A percentile compares a stretch with the other conserved stretches of the same genome.
phyloP scores from a whole-genome alignment of 1,140 invertebrate species.

The Physella acuta region DNA sequence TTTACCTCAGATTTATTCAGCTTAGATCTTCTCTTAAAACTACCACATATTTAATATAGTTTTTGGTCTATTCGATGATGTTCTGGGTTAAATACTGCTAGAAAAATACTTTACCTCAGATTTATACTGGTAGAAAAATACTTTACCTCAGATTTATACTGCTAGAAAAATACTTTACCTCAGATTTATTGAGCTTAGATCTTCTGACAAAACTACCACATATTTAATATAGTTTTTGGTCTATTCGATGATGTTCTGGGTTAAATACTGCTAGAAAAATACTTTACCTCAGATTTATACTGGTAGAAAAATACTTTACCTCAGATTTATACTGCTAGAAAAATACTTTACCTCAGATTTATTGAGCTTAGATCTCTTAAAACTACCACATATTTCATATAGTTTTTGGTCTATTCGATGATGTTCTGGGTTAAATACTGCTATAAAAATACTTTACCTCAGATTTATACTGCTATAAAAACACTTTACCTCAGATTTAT shows the following conservation, averaged over 20 bases:
- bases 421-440: no score
- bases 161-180: slow-evolving; percentile 47
- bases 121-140: slow-evolving; percentile 87
- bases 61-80: no score
- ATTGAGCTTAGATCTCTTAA: slow-evolving; percentile 83
- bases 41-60: no score
- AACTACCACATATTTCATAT: no score
- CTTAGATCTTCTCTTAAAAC: slow-evolving; percentile 82
- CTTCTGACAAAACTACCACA: slow-evolving; percentile 83
- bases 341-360: slow-evolving; percentile 62
- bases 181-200: slow-evolving; percentile 80
- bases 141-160: no score
- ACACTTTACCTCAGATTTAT: slow-evolving; percentile 66
- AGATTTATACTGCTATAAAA: no score
- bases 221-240: no score
- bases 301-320: slow-evolving; percentile 91
- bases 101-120: slow-evolving; percentile 59
- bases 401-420: no score
- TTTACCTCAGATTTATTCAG: slow-evolving; percentile 73
- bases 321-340: no score
- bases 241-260: no score
- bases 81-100: no score
- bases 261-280: not conserved
- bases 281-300: slow-evolving; percentile 69
- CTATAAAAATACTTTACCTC: no score